phyloP scores from a whole-genome alignment of 2,113 vertebrate species.

The Piprites chloris region DNA sequence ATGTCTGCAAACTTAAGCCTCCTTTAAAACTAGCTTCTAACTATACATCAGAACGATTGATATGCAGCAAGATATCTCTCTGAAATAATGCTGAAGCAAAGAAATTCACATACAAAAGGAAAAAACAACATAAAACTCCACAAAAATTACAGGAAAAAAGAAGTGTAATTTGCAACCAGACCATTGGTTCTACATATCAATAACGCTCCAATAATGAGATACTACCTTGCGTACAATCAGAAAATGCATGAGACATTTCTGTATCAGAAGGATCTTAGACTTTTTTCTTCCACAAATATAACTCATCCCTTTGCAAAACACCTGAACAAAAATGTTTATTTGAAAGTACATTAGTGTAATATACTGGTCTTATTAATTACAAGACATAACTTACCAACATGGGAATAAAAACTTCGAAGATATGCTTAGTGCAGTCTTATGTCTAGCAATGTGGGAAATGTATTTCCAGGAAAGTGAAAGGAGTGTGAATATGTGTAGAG shows the following conservation, averaged over 20 bases:
- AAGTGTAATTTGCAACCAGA: background rate
- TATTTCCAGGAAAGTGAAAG: background rate
- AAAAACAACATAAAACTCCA: background rate
- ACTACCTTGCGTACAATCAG: background rate
- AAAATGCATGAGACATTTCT: background rate
- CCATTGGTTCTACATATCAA: background rate
- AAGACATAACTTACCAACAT: background rate
- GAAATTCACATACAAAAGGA: background rate
- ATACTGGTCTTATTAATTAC: background rate
- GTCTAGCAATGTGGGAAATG: background rate
- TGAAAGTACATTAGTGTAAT: background rate
- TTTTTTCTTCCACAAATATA: background rate
- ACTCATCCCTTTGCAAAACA: background rate
- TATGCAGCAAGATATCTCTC: background rate
- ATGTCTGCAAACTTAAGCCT: background rate
- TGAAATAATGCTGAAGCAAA: background rate
- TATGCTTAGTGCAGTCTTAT: background rate
- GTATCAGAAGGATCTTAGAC: background rate
- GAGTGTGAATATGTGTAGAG: background rate
- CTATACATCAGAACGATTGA: background rate
- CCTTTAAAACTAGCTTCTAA: background rate
- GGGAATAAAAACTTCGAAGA: background rate
- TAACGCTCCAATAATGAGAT: accelerated
- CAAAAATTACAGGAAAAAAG: background rate
- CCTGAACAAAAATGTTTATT: background rate